A percentile compares a stretch with the other conserved stretches of the same genome.
phyloP scores from a whole-genome alignment of 1,140 invertebrate genomes.

The Phthorimaea operculella region DNA sequence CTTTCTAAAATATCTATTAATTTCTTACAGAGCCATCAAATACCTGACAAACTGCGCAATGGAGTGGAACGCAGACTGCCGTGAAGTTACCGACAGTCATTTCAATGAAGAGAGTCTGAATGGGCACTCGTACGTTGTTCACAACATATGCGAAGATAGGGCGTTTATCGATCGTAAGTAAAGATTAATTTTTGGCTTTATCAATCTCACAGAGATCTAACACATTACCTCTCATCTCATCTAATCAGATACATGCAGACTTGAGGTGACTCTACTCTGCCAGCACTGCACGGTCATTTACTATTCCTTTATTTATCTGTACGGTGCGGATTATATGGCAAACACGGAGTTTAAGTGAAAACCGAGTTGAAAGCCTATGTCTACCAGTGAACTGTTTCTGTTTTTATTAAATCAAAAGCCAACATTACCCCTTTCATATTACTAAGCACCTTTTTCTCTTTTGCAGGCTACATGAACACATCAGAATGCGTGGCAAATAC shows the following conservation, averaged over 20 bases:
- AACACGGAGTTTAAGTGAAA: no score
- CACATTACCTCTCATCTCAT: not conserved
- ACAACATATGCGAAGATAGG: conserved; percentile 46
- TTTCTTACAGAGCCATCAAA: conserved; percentile 41
- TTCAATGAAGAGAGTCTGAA: conserved; percentile 53
- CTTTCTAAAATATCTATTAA: conserved; percentile 11
- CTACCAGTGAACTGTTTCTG: no score
- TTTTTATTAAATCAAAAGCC: no score
- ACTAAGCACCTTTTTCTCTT: not conserved
- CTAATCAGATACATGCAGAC: no score
- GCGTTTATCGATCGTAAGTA: conserved; percentile 40
- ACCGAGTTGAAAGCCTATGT: no score
- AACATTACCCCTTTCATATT: no score
- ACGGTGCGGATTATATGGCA: no score
- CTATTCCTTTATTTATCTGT: no score
- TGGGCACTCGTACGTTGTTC: conserved; percentile 47
- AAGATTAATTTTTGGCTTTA: no score
- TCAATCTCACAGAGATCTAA: not conserved
- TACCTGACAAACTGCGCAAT: conserved; percentile 46
- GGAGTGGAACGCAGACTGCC: conserved; percentile 53
- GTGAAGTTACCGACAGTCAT: conserved; percentile 38
- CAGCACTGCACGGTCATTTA: no score
- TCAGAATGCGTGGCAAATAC: conserved; percentile 33
- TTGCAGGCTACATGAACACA: not conserved
- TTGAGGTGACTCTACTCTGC: no score